A percentile compares a stretch with the other conserved stretches of the same genome.
Evolutionary conservation across 2,888 invertebrate species (phyloP).

Genomic region (Metacarcinus magister): DNA sequence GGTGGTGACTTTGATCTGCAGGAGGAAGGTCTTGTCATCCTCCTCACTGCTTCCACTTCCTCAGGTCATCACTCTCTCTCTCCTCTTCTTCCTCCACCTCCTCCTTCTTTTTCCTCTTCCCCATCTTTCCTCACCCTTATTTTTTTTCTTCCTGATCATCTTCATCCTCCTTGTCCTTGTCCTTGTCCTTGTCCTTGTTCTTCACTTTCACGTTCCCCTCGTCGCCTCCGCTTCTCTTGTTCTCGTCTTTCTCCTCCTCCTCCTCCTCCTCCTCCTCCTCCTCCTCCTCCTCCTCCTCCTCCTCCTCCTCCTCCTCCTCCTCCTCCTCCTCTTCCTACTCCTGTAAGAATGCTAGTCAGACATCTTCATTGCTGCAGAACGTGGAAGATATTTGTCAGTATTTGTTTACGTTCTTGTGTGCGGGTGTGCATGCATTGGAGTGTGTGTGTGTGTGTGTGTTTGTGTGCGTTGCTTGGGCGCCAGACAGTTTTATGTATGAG

Average conservation of each 20-base stretch:
- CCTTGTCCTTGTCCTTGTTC: neutral
- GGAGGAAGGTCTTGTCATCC: no score
- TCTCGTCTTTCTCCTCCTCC: neutral
- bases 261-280: conserved; percentile 7
- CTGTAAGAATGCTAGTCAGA: neutral
- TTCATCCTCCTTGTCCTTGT: neutral
- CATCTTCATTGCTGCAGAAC: neutral
- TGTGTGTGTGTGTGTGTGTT: conserved; percentile 49
- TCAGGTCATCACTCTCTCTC: neutral
- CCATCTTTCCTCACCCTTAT: neutral
- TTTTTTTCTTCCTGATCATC: neutral
- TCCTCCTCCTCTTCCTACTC: neutral
- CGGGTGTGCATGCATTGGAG: neutral
- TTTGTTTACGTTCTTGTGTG: neutral
- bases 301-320: conserved; percentile 34
- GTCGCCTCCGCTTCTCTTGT: neutral
- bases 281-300: neutral
- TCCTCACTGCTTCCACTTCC: neutral
- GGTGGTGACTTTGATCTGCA: neutral
- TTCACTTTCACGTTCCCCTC: neutral
- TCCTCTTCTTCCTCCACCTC: neutral
- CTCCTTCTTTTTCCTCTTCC: neutral
- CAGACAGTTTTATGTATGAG: no score
- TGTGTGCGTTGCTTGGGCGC: neutral
- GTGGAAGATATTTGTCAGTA: neutral